Percentiles rank a stretch among this genome's conserved stretches.
Evolutionary conservation across 2,888 invertebrate species (phyloP).

Genomic region (Epirrita christyi): DNA sequence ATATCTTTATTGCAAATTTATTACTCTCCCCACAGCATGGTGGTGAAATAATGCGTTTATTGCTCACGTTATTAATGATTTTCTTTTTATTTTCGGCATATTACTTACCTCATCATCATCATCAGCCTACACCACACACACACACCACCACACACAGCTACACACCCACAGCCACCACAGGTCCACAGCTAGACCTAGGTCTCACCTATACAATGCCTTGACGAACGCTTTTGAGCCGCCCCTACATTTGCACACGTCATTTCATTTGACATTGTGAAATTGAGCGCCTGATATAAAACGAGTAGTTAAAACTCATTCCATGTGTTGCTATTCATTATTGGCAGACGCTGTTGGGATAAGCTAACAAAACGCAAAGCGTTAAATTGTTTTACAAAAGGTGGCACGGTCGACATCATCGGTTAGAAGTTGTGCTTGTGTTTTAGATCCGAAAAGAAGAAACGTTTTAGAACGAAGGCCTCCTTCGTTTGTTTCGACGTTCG

Average conservation of each 20-base stretch:
- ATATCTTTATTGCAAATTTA: slow-evolving; percentile 71
- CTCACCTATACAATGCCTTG: too few species aligned
- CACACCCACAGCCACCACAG: too few species aligned
- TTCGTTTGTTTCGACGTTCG: slow-evolving; percentile 45
- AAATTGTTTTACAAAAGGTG: slow-evolving; percentile 49
- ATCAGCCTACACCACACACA: too few species aligned
- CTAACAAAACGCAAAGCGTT: slow-evolving; percentile 42
- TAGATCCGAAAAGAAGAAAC: too few species aligned
- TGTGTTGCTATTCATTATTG: slow-evolving; percentile 52
- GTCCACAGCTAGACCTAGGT: too few species aligned
- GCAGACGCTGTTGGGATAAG: slow-evolving; percentile 52
- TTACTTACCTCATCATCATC: too few species aligned
- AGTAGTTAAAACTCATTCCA: slow-evolving; percentile 40
- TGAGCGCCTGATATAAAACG: slow-evolving; percentile 38
- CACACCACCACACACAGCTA: too few species aligned
- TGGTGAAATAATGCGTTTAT: slow-evolving; percentile 62
- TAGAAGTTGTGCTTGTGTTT: slow-evolving; percentile 36
- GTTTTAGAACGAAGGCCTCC: too few species aligned
- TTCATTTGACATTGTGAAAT: too few species aligned
- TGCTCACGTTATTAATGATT: slow-evolving; percentile 67
- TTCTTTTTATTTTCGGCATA: slow-evolving; percentile 40
- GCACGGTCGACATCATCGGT: slow-evolving; percentile 45
- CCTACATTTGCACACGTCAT: too few species aligned
- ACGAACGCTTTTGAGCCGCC: too few species aligned
- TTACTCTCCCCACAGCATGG: slow-evolving; percentile 55